A percentile compares a stretch with the other conserved stretches of the same genome.
Evolutionary conservation across 2,797 vertebrate genomes (phyloP).

Genomic region (Acrocephalus scirpaceus): DNA sequence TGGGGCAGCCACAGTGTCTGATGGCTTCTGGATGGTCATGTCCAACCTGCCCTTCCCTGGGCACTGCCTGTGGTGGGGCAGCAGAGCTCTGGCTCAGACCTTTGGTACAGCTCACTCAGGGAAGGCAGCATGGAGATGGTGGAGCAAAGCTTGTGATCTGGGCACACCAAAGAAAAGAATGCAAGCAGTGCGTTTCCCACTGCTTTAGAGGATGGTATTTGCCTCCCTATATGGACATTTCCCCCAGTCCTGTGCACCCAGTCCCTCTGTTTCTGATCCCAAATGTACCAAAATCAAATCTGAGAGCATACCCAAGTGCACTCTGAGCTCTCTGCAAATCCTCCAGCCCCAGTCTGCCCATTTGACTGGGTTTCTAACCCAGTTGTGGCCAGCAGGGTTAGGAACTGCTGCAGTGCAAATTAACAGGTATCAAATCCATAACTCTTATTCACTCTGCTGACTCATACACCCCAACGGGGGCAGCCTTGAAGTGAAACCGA

Average conservation of each 20-base stretch:
- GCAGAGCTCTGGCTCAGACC: background rate
- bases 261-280: background rate
- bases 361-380: background rate
- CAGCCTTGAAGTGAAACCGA: background rate
- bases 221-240: background rate
- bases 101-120: background rate
- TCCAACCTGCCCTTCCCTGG: background rate
- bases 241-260: background rate
- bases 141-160: background rate
- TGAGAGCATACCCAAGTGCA: background rate
- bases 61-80: rapidly evolving
- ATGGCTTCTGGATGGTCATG: background rate
- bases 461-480: rapidly evolving
- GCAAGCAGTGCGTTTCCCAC: background rate
- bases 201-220: background rate
- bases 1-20: background rate
- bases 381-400: background rate
- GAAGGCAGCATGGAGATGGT: background rate
- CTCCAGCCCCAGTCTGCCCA: background rate
- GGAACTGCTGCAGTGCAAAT: background rate
- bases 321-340: background rate
- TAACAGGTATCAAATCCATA: background rate
- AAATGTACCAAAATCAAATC: background rate
- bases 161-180: background rate
- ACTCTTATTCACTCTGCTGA: background rate